These are phyloP conservation scores for Trematomus loennbergii DNA, from an alignment of 2,113 vertebrate species.

Conservation along the genomic window DNA sequence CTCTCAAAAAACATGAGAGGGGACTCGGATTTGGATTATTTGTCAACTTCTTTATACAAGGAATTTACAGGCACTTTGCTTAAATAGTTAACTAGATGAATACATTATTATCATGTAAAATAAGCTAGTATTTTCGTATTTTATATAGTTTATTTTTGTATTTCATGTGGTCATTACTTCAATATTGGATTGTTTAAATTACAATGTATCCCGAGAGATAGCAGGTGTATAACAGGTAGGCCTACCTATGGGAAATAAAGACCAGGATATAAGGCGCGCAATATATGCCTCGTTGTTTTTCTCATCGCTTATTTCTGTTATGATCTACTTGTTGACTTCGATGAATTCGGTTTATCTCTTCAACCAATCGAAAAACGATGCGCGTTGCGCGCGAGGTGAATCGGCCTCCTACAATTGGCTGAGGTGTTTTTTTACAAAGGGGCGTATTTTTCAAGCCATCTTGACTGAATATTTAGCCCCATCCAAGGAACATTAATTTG, in stretches of 20 bases:
- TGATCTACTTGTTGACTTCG: constrained; percentile 19
- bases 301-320: constrained; percentile 40
- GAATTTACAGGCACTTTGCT: too few species aligned
- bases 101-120: too few species aligned
- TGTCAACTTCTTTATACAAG: too few species aligned
- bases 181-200: background rate
- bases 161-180: too few species aligned
- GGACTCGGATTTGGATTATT: too few species aligned
- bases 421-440: constrained; percentile 77
- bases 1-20: too few species aligned
- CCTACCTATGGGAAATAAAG: background rate
- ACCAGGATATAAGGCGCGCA: constrained; percentile 66
- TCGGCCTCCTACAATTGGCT: constrained; percentile 63
- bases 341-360: constrained; percentile 26
- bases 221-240: constrained; percentile 35
- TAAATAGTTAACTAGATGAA: too few species aligned
- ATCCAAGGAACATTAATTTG: constrained; percentile 79
- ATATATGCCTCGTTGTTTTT: constrained; percentile 64
- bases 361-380: constrained; percentile 71
- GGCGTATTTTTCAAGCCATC: constrained; percentile 86
- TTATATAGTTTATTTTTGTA: too few species aligned
- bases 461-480: constrained; percentile 85
- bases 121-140: too few species aligned
- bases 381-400: constrained; percentile 72
- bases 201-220: background rate